Evolutionary conservation across 2,888 invertebrate species (phyloP), one percentile per base, ranked within the genome.

Genomic region (Amphipoea lucens): DNA sequence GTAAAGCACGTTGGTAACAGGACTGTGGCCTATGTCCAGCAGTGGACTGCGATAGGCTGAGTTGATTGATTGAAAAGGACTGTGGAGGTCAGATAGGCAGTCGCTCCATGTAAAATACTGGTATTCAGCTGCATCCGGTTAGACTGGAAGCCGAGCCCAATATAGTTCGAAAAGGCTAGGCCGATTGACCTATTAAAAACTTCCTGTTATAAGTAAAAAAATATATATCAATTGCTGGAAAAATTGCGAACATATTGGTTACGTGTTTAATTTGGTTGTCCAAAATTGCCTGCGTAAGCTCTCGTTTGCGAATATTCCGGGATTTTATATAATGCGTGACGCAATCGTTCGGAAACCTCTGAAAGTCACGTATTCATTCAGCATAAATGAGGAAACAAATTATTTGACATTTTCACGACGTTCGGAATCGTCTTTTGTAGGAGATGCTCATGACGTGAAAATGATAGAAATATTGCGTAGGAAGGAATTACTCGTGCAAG

Each of bases 291-390:
- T n/a, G 57, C 20, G 77, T 67, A 65, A 83, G 76, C 65, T 29
- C 20, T n/a, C n/a, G 23, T n/a, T 69, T 14, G n/a, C 4, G 12
- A 70, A 70, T 74, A 68, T 62, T 63, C 75, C 20, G 40, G 54
- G n/a, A 73, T 63, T 77, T 70, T 29, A 40, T 62, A 63, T 65
- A 60, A 45, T 57, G 42, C 63, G 71, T 74, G 62, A 74, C 54
- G 72, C 54, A 20, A 54, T 75, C 62, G 29, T 72, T 62, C 36
- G 60, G 68, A 77, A 88, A 81, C 66, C 69, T 65, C 48, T 45
- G 65, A 79, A 85, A 87, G 88, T 85, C 88, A 88, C 87, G 88
- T 85, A 76, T 79, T 74, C 75, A 81, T 82, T 76, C 62, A 70
- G 23, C 42, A 7, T 48, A 57, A 76, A 83, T 76, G 73, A 73